Evolutionary conservation across 2,113 vertebrate species (phyloP).

Genomic region (Ginglymostoma cirratum): DNA sequence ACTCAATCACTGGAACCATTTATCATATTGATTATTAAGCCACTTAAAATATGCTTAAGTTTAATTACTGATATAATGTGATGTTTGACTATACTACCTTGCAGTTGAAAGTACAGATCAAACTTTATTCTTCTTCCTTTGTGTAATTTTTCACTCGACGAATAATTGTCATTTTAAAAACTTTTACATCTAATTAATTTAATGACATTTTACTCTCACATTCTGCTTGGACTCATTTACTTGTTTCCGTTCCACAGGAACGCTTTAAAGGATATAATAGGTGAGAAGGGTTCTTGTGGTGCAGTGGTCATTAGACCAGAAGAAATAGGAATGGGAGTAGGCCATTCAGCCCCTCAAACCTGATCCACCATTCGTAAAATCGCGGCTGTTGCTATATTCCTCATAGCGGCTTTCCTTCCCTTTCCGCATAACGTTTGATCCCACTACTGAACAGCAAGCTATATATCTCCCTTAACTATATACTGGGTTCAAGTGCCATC

Average conservation of each 20-base stretch:
- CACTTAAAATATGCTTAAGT: neutral
- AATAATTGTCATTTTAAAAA: too few species aligned
- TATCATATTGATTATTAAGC: constrained; percentile 18
- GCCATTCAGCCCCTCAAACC: too few species aligned
- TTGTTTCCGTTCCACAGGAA: neutral
- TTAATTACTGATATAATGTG: constrained; percentile 18
- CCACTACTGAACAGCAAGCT: too few species aligned
- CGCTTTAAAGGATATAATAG: neutral
- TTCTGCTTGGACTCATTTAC: neutral
- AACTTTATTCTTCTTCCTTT: neutral
- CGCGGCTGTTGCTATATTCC: too few species aligned
- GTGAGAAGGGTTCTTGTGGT: too few species aligned
- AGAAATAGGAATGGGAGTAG: too few species aligned
- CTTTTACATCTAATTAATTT: constrained; percentile 19
- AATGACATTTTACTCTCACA: neutral
- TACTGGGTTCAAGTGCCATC: too few species aligned
- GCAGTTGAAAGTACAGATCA: neutral
- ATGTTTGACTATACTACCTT: neutral
- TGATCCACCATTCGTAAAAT: too few species aligned
- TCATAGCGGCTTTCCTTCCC: too few species aligned
- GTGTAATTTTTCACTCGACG: neutral
- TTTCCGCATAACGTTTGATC: too few species aligned
- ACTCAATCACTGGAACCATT: neutral
- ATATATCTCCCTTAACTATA: too few species aligned
- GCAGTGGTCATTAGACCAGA: too few species aligned